Evolutionary conservation across 2,113 vertebrate genomes (phyloP).

Genomic region (Eretmochelys imbricata): DNA sequence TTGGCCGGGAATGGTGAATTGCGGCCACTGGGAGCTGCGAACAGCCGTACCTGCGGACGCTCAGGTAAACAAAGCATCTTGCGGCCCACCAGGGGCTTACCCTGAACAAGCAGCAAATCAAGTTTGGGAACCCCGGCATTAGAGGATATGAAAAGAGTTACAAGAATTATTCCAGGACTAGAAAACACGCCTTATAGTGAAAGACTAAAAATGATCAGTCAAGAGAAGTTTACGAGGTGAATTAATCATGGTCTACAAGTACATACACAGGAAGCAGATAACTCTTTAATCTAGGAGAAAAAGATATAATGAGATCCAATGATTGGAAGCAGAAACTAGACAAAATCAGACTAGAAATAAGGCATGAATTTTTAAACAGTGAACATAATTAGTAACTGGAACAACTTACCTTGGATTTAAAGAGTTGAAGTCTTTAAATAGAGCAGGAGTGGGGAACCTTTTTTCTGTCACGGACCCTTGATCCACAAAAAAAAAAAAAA

Average conservation of each 20-base stretch:
- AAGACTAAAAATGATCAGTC: not conserved
- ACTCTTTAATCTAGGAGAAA: not conserved
- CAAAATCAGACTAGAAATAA: conserved; percentile 44
- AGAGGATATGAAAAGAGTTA: not conserved
- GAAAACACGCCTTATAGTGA: fast-evolving
- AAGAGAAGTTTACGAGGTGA: conserved; percentile 18
- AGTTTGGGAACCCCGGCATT: too few relatives aligned
- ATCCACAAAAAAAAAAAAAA: too few relatives aligned
- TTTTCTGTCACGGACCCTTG: too few relatives aligned
- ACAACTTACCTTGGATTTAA: conserved; percentile 46
- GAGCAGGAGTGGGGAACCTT: not conserved
- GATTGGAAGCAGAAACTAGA: not conserved
- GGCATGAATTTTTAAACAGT: conserved; percentile 50
- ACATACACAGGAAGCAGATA: not conserved
- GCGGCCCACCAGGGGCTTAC: too few relatives aligned
- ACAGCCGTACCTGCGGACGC: too few relatives aligned
- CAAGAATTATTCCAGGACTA: not conserved
- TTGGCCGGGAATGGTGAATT: too few relatives aligned
- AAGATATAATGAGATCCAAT: not conserved
- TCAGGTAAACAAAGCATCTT: too few relatives aligned
- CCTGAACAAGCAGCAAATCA: too few relatives aligned
- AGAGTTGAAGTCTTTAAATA: conserved; percentile 32
- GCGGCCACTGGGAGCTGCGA: too few relatives aligned
- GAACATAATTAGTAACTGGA: conserved; percentile 57
- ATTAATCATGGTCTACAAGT: not conserved